phyloP scores from a whole-genome alignment of 2,888 invertebrate species.

The Drosophila recens region DNA sequence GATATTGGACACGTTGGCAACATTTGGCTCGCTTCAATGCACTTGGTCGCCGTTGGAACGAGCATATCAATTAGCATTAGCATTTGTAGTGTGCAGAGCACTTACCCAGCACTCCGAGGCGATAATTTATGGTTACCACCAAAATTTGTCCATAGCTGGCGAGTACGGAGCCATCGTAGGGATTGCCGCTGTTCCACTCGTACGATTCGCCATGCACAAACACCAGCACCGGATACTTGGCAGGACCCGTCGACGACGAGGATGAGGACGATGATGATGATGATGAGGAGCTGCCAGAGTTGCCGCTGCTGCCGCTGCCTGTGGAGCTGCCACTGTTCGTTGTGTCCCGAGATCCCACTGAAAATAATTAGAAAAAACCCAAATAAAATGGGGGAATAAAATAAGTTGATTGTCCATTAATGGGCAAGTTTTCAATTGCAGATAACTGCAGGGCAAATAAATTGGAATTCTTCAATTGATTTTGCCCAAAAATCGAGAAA shows the following conservation, averaged over 20 bases:
- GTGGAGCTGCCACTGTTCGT: slow-evolving; percentile 60
- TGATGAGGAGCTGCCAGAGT: slow-evolving; percentile 52
- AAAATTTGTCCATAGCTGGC: slow-evolving; percentile 96
- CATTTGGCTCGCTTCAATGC: slow-evolving; percentile 59
- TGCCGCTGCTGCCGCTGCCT: slow-evolving; percentile 45
- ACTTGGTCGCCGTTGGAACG: slow-evolving; percentile 44
- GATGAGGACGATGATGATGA: slow-evolving; percentile 84
- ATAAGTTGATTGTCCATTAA: slow-evolving; percentile 32
- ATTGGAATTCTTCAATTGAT: slow-evolving; percentile 33
- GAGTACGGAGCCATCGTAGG: slow-evolving; percentile 98
- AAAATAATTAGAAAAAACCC: slow-evolving; percentile 55
- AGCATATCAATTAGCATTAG: slow-evolving; percentile 76
- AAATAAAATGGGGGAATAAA: slow-evolving; percentile 14
- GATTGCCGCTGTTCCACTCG: slow-evolving; percentile 99
- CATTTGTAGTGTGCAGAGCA: slow-evolving; percentile 57
- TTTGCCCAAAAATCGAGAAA: slow-evolving; percentile 4
- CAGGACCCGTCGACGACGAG: slow-evolving; percentile 78
- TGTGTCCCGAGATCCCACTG: slow-evolving; percentile 85
- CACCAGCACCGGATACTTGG: slow-evolving; percentile 94
- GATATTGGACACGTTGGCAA: slow-evolving; percentile 37
- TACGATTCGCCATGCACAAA: slow-evolving; percentile 98
- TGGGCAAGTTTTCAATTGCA: slow-evolving; percentile 39
- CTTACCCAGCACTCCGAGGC: slow-evolving; percentile 92
- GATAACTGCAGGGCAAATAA: slow-evolving; percentile 25
- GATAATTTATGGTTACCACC: slow-evolving; percentile 95